Evolutionary conservation across 2,797 vertebrate species (phyloP).

Genomic region (Ctenochaetus hawaiiensis): DNA sequence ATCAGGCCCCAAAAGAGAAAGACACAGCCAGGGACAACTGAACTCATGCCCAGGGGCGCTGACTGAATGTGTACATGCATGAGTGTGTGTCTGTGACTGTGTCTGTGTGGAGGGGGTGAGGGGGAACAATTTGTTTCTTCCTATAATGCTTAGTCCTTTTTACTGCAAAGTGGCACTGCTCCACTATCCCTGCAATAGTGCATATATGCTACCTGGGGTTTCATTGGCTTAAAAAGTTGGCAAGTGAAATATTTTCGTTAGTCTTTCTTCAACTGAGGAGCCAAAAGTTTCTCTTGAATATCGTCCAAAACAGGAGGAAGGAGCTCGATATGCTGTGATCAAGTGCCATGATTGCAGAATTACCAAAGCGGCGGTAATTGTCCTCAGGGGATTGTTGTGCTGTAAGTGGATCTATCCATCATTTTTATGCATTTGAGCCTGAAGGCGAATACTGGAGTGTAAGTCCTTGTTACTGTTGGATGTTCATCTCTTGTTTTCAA

Average conservation of each 20-base stretch:
- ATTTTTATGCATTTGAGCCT: constrained; percentile 65
- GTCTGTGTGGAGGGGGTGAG: neutral
- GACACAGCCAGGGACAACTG: constrained; percentile 79
- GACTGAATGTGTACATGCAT: constrained; percentile 62
- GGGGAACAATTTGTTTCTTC: constrained; percentile 59
- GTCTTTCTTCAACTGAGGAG: constrained; percentile 49
- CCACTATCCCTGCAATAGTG: constrained; percentile 46
- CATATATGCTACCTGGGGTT: constrained; percentile 47
- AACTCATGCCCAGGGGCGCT: constrained; percentile 75
- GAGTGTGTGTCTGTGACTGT: constrained; percentile 40
- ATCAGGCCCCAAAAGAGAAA: constrained; percentile 85
- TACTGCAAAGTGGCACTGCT: constrained; percentile 69
- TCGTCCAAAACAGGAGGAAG: constrained; percentile 54
- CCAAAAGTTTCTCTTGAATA: constrained; percentile 70
- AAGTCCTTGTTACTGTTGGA: constrained; percentile 41
- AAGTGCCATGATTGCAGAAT: constrained; percentile 70
- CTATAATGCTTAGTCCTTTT: constrained; percentile 69
- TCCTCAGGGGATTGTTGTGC: constrained; percentile 75
- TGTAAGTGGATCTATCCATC: constrained; percentile 78
- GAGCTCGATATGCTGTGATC: constrained; percentile 57
- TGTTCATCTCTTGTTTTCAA: constrained; percentile 49
- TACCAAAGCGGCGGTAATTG: constrained; percentile 69
- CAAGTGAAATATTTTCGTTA: constrained; percentile 62
- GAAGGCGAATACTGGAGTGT: constrained; percentile 43
- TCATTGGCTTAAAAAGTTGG: constrained; percentile 69